Evolutionary conservation across 2,888 invertebrate genomes (phyloP), one percentile per base, ranked within the genome.

Genomic region (Spodoptera littoralis): DNA sequence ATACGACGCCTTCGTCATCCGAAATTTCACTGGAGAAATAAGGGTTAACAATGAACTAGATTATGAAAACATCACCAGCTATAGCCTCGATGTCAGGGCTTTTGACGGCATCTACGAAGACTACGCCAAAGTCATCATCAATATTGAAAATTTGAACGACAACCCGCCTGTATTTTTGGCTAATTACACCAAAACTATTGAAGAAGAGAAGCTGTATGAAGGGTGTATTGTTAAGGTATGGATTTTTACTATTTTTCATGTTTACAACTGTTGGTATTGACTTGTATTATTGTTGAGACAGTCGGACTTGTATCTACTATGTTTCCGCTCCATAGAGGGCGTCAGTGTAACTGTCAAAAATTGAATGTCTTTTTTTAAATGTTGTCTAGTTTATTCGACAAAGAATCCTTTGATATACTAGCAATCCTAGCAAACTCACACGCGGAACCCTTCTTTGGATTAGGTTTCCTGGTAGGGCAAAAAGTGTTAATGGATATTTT

Each of bases 61-160:
- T 89, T 98, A 97, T 85, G 98, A 98, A 88, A 96, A 96, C 70
- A 97, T 97, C 27, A 97, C 97, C n/a, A 96, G 97, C 83, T 98
- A 98, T 84, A 96, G 96, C 56, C 92, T 98, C n/a, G 97, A 96
- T 57, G 97, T 98, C 2, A 95, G 96, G 69, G 98, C 98, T 0
- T 97, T 97, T 70, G 98, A 98, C 87, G 98, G 98, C 1, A 95
- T 97, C 54, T 98, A 96, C 86, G 97, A 97, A 73, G 98, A 98
- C 83, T 96, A 96, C 60, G 97, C 98, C 0, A 96, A 96, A 77
- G 98, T 99, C 0, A 96, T 96, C 54, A 98, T 99, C 53, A 96
- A 97, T 77, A 97, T 99, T 57, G 97, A 96, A 77, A 98, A 99
- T 88, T 97, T 98, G 50, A 99, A 99, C 85, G 99, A 99, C 87